A percentile compares a stretch with the other conserved stretches of the same genome.
These are phyloP conservation scores for Marronus borbonicus DNA, from an alignment of 2,888 invertebrate genomes.

Conservation along the genomic window DNA sequence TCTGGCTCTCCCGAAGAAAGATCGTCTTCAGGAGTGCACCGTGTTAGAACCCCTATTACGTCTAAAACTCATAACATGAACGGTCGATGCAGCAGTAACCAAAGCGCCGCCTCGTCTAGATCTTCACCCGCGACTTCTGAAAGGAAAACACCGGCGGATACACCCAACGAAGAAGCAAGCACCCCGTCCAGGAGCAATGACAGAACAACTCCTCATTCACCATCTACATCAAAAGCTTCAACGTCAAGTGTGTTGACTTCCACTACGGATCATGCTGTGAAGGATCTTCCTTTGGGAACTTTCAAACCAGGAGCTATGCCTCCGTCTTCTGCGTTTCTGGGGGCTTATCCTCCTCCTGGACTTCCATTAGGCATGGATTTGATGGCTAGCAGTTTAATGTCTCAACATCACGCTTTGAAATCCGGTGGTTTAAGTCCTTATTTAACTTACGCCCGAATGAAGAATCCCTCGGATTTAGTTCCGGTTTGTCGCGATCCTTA, in stretches of 20 bases:
- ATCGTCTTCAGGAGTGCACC: constrained; percentile 68
- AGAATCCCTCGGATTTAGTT: constrained; percentile 79
- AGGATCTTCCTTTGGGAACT: constrained; percentile 77
- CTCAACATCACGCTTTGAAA: constrained; percentile 83
- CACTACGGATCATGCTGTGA: constrained; percentile 79
- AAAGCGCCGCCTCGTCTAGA: constrained; percentile 81
- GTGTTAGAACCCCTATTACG: constrained; percentile 75
- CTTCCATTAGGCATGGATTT: constrained; percentile 81
- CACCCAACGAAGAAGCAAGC: constrained; percentile 56
- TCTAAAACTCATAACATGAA: constrained; percentile 71
- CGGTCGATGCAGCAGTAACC: constrained; percentile 83
- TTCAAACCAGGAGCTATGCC: constrained; percentile 76
- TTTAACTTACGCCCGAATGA: constrained; percentile 88
- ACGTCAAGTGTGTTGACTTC: constrained; percentile 75
- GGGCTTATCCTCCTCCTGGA: constrained; percentile 76
- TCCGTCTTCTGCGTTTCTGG: constrained; percentile 75
- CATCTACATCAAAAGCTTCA: constrained; percentile 75
- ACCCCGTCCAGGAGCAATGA: constrained; percentile 64
- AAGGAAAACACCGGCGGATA: constrained; percentile 74
- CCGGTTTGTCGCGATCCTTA: constrained; percentile 92
- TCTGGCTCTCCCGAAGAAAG: constrained; percentile 80
- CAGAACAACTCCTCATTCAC: constrained; percentile 68
- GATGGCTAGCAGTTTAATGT: constrained; percentile 83
- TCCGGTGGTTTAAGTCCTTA: constrained; percentile 85
- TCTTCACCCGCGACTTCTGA: constrained; percentile 73